phyloP scores from a whole-genome alignment of 2,113 vertebrate genomes.

The Thunnus thynnus region DNA sequence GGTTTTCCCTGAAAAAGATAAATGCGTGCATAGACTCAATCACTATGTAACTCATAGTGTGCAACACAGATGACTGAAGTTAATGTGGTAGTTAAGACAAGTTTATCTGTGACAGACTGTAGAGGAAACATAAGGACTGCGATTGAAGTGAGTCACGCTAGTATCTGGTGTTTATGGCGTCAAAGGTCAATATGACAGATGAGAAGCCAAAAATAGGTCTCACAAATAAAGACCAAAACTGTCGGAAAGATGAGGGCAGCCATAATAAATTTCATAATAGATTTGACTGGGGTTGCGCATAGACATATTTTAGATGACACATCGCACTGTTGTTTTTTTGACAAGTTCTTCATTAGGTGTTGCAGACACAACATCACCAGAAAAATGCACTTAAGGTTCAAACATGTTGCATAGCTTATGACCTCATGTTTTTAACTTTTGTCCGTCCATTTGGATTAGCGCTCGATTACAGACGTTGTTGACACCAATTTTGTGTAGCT shows the following conservation, averaged over 20 bases:
- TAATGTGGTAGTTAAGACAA: conserved; percentile 7
- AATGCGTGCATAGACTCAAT: background rate
- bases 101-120: conserved; percentile 52
- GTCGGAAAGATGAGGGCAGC: conserved; percentile 49
- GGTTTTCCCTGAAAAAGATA: background rate
- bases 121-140: conserved; percentile 33
- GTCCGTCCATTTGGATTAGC: background rate
- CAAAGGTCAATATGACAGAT: conserved; percentile 51
- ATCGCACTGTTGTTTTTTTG: background rate
- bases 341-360: conserved; percentile 32
- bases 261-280: conserved; percentile 42
- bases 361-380: conserved; percentile 23
- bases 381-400: conserved; percentile 7
- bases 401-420: background rate
- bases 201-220: conserved; percentile 54
- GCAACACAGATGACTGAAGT: background rate
- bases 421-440: conserved; percentile 9
- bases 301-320: conserved; percentile 20
- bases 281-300: background rate
- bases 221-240: conserved; percentile 31
- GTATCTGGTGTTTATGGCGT: conserved; percentile 49
- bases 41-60: background rate
- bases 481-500: conserved; percentile 14
- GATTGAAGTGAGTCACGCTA: conserved; percentile 34
- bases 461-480: background rate